Conservation (phyloP, 2,797 vertebrate species). For the Champsocephalus gunnari region DNA sequence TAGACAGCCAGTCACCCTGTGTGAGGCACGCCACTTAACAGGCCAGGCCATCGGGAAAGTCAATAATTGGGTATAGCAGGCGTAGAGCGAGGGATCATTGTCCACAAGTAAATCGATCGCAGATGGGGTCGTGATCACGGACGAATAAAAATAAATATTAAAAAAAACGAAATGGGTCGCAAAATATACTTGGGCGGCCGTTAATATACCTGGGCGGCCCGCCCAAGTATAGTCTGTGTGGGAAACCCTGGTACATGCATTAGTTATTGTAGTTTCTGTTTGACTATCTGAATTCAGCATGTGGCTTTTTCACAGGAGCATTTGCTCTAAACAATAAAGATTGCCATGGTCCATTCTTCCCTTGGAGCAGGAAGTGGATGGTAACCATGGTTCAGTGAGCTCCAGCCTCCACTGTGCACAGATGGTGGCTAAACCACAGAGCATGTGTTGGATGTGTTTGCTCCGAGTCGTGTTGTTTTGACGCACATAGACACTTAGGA, state of each 20-base stretch:
- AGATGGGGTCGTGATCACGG: too few species aligned
- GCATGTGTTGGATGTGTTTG: slow-evolving; percentile 72
- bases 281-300: slow-evolving; percentile 2
- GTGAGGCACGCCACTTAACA: too few species aligned
- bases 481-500: slow-evolving; percentile 45
- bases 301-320: slow-evolving; percentile 13
- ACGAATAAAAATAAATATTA: too few species aligned
- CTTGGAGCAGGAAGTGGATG: slow-evolving; percentile 49
- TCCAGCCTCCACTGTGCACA: slow-evolving; percentile 66
- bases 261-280: slow-evolving; percentile 1
- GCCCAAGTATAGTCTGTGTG: too few species aligned
- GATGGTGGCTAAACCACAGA: slow-evolving; percentile 77
- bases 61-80: too few species aligned
- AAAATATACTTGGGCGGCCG: too few species aligned
- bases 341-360: slow-evolving; percentile 25
- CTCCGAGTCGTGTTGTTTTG: slow-evolving; percentile 50
- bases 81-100: too few species aligned
- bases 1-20: too few species aligned
- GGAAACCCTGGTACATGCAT: background rate
- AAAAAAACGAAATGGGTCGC: too few species aligned
- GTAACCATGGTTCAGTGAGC: slow-evolving; percentile 48
- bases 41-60: too few species aligned
- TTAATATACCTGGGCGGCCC: too few species aligned
- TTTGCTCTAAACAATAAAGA: slow-evolving; percentile 43
- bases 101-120: too few species aligned